Conservation (phyloP, 2,888 invertebrate species). For the Sicus ferrugineus region DNA sequence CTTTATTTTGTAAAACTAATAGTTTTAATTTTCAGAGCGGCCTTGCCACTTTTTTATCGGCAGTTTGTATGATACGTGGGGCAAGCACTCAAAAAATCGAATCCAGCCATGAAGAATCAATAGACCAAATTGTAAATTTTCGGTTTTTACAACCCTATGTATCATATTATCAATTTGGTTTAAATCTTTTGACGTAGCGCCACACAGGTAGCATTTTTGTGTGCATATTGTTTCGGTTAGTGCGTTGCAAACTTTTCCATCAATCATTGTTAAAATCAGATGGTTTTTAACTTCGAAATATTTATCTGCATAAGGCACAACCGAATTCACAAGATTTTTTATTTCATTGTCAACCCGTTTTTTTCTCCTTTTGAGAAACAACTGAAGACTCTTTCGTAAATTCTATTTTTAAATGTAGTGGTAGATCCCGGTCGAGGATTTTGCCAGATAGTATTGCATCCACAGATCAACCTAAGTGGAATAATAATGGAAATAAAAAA, state of each 20-base stretch:
- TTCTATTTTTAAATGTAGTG: background rate
- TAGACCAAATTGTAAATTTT: conserved; percentile 12
- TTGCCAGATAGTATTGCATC: background rate
- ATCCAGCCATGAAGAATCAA: conserved; percentile 22
- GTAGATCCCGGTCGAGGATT: background rate
- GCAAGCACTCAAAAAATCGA: conserved; percentile 29
- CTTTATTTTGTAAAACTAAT: conserved; percentile 7
- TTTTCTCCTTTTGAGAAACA: background rate
- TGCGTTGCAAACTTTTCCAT: background rate
- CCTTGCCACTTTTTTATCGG: conserved; percentile 11
- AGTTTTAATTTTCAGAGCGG: background rate
- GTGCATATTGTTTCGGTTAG: conserved; percentile 8
- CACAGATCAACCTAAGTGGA: background rate
- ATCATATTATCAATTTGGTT: conserved; percentile 3
- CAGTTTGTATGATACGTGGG: conserved; percentile 17
- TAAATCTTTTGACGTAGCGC: background rate
- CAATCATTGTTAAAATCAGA: conserved; percentile 1
- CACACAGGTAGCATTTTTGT: background rate
- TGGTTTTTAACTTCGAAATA: background rate
- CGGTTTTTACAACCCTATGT: background rate
- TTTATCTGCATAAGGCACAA: background rate
- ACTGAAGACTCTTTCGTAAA: background rate
- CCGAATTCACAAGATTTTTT: background rate
- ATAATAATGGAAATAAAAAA: background rate
- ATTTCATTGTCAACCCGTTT: background rate